Percentiles rank a stretch among this genome's conserved stretches.
phyloP scores from a whole-genome alignment of 2,113 vertebrate genomes.

The Nerophis ophidion region DNA sequence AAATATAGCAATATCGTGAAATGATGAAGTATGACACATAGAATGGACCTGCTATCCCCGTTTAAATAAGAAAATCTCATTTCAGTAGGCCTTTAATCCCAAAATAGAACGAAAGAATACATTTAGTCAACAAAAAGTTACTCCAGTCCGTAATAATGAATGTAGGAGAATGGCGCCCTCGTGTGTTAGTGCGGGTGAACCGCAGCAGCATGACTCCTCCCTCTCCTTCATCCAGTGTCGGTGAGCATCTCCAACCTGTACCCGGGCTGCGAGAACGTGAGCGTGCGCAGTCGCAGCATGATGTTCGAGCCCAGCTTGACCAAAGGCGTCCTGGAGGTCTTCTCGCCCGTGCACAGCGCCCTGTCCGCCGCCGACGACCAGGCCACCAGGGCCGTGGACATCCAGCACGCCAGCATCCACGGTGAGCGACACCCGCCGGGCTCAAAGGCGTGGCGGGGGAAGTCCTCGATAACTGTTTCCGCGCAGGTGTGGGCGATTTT shows the following conservation, averaged over 20 bases:
- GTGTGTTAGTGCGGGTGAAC: slow-evolving; percentile 20
- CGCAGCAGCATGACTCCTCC: not conserved
- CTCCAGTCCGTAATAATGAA: too few relatives aligned
- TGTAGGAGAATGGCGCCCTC: slow-evolving; percentile 25
- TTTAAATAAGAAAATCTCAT: too few relatives aligned
- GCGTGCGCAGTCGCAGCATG: slow-evolving; percentile 95
- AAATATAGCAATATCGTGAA: too few relatives aligned
- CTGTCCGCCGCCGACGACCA: slow-evolving; percentile 79
- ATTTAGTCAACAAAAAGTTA: too few relatives aligned
- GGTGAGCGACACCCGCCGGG: slow-evolving; percentile 59
- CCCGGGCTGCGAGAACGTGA: slow-evolving; percentile 96
- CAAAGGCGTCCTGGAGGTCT: slow-evolving; percentile 91
- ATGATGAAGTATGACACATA: too few relatives aligned
- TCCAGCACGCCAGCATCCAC: slow-evolving; percentile 81
- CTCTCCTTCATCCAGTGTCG: slow-evolving; percentile 74
- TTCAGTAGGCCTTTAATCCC: too few relatives aligned
- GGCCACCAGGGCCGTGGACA: slow-evolving; percentile 85
- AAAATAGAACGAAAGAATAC: too few relatives aligned
- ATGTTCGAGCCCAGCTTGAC: slow-evolving; percentile 98
- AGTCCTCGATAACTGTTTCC: not conserved
- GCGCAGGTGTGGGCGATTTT: slow-evolving; percentile 89
- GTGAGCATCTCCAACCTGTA: slow-evolving; percentile 93
- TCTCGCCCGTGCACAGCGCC: slow-evolving; percentile 76
- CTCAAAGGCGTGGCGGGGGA: not conserved
- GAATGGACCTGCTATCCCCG: too few relatives aligned